These are phyloP conservation scores for Eulacestoma nigropectus DNA, from an alignment of 2,113 vertebrate genomes.

Conservation along the genomic window DNA sequence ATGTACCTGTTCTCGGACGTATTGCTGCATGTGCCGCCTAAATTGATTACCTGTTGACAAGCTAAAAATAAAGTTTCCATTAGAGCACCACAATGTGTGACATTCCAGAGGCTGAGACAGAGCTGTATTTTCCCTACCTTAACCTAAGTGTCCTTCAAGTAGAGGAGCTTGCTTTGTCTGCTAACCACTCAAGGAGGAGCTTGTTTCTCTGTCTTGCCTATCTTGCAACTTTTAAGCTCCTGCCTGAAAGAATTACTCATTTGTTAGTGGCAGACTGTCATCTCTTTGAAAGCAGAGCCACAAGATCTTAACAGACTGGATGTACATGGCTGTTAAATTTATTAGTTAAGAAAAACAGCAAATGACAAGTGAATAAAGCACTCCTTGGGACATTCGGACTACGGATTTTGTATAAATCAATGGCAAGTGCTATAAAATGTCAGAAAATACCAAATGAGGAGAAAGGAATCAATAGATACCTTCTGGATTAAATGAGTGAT, in stretches of 20 bases:
- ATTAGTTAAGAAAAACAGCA: constrained; percentile 83
- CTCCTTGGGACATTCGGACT: constrained; percentile 80
- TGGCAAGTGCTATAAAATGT: constrained; percentile 84
- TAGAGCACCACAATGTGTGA: not conserved
- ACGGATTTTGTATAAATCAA: constrained; percentile 86
- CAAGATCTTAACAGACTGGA: constrained; percentile 47
- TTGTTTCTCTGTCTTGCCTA: constrained; percentile 31
- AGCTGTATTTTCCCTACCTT: not conserved
- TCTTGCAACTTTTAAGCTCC: constrained; percentile 49
- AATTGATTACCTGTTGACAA: constrained; percentile 31
- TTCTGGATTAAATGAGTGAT: constrained; percentile 84
- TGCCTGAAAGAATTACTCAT: constrained; percentile 56
- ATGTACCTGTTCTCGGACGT: not conserved
- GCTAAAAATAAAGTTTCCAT: constrained; percentile 21
- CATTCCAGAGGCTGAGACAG: not conserved
- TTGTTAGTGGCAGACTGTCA: constrained; percentile 53
- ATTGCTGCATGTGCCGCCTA: not conserved
- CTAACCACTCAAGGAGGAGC: not conserved
- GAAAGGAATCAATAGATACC: constrained; percentile 84
- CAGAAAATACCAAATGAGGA: constrained; percentile 90
- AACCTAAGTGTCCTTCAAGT: not conserved
- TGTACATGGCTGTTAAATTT: constrained; percentile 66
- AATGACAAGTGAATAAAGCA: constrained; percentile 87
- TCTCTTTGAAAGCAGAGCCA: constrained; percentile 26
- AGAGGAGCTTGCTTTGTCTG: not conserved